Percentiles rank a stretch among this genome's conserved stretches.
phyloP scores from a whole-genome alignment of 2,113 vertebrate species.

The Chionodraco myersi region DNA sequence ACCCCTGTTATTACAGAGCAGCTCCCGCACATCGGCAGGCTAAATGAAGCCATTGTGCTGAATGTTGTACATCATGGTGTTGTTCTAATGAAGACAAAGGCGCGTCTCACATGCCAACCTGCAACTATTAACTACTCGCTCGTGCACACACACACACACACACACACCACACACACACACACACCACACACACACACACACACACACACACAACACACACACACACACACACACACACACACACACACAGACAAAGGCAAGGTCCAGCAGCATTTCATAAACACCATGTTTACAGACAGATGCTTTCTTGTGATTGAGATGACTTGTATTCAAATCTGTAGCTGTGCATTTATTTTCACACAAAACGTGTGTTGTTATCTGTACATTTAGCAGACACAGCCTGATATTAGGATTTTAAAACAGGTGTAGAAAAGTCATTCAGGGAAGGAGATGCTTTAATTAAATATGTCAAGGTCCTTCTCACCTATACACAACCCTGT shows the following conservation, averaged over 20 bases:
- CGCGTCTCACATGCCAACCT: slow-evolving; percentile 71
- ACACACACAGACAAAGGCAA: slow-evolving; percentile 31
- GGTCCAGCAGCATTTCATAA: slow-evolving; percentile 48
- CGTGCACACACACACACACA: neutral
- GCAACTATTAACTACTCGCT: slow-evolving; percentile 82
- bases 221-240: neutral
- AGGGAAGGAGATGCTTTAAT: slow-evolving; percentile 14
- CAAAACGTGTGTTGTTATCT: slow-evolving; percentile 4
- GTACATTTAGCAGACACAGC: slow-evolving; percentile 3
- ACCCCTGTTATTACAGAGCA: slow-evolving; percentile 88
- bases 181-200: no score
- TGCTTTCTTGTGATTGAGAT: no score
- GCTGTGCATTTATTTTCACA: slow-evolving; percentile 29
- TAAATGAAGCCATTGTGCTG: slow-evolving; percentile 85
- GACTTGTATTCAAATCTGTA: slow-evolving; percentile 8
- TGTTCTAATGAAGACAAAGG: slow-evolving; percentile 89
- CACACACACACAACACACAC: no score
- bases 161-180: no score
- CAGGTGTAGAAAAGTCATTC: slow-evolving; percentile 2
- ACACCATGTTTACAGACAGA: slow-evolving; percentile 11
- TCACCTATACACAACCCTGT: slow-evolving; percentile 5
- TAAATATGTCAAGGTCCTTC: slow-evolving; percentile 43
- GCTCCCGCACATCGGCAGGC: slow-evolving; percentile 86
- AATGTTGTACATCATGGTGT: slow-evolving; percentile 72
- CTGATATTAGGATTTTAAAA: slow-evolving; percentile 30